These are phyloP conservation scores for Drosophila murphyi DNA, from an alignment of 1,140 invertebrate species.

Conservation along the genomic window DNA sequence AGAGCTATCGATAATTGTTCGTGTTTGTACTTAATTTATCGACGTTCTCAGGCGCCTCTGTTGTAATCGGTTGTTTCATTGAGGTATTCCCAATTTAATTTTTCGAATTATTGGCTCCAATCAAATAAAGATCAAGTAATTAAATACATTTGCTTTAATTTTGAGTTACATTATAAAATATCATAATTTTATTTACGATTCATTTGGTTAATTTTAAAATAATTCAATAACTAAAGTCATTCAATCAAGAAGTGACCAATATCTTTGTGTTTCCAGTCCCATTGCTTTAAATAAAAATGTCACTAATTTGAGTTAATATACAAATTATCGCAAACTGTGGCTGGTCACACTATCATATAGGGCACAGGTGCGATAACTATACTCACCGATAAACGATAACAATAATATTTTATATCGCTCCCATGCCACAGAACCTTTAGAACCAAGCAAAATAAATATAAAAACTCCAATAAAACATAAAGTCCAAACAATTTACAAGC, in stretches of 20 bases:
- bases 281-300: not conserved
- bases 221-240: not conserved
- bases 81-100: constrained; percentile 5
- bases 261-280: not conserved
- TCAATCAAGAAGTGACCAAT: not conserved
- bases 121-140: no score
- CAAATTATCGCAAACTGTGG: not conserved
- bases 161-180: no score
- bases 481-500: not conserved
- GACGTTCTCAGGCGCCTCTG: constrained; percentile 7
- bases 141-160: no score
- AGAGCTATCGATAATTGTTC: constrained; percentile 14
- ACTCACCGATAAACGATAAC: constrained; percentile 29
- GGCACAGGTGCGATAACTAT: not conserved
- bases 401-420: constrained; percentile 20
- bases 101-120: not conserved
- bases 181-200: no score
- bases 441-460: constrained; percentile 29
- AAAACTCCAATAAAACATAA: constrained; percentile 5
- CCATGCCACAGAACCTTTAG: constrained; percentile 27
- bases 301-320: not conserved
- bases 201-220: no score
- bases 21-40: constrained; percentile 1
- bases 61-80: not conserved
- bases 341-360: not conserved